Base-by-base conservation (phyloP, 2,113 vertebrate species). In the Beaufortia kweichowensis region DNA sequence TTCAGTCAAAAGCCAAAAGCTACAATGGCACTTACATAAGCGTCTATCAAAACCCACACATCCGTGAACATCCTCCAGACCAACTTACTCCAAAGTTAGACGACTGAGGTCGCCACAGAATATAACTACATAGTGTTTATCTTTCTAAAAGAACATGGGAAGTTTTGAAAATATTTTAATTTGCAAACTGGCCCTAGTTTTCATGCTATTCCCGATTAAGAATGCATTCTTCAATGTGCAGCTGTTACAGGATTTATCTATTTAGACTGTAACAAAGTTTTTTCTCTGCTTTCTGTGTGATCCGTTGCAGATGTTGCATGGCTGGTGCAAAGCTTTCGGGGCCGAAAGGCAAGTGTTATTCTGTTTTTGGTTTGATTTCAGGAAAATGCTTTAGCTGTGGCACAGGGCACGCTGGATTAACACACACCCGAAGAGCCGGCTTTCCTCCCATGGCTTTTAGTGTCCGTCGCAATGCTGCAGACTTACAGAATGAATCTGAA, bases 391-490 rank as follows among this genome's bases (percentile, higher is more conserved):
- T 62, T 5, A 26, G 35, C 24, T 60, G 41, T 60, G 14, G 33
- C 53, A 23, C 21, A 41, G 5, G 23, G 26, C 56, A 73, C 59
- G 1, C 17, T 65, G 43, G 31, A 62, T 68, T 75, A 59, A 23
- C 56, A 69, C 21, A 60, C 28, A 77, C 46, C 28, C 9, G 0
- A n/a, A 4, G 33, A 53, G 39, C 63, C 59, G 71, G 77, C 65
- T 76, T 62, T 82, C 46, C 43, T 76, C 29, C 48, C 78, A 56
- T 53, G 50, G 35, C 28, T 79, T 65, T 79, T 70, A 59, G 70
- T 69, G 59, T 82, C 80, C 75, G 65, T 61, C 60, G 17, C 67
- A 79, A 71, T 71, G 71, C 71, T 78, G 71, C 29, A 67, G 59
- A 50, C 39, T 55, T 43, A 71, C 61, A 53, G 63, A 76, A 73